Conservation (phyloP, 2,113 vertebrate species). For the Chamaetylas fuelleborni region DNA sequence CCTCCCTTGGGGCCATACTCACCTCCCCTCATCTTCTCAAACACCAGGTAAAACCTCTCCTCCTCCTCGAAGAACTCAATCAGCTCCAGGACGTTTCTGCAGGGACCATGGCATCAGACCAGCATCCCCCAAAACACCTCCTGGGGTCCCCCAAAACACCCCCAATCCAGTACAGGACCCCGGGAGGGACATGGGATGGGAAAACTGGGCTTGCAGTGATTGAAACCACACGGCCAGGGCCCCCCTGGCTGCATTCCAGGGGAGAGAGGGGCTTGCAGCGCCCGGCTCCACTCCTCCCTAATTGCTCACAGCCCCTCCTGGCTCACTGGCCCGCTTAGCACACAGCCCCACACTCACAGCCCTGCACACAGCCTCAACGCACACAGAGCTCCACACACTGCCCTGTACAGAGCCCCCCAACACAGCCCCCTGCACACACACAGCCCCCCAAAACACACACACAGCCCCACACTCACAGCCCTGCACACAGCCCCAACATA, state of each 20-base stretch:
- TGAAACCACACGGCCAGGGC: background rate
- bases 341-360: background rate
- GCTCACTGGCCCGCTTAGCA: background rate
- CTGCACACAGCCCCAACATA: too few relatives aligned
- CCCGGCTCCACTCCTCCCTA: background rate
- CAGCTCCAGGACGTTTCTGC: conserved; percentile 93
- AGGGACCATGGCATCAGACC: background rate
- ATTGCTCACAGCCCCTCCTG: conserved; percentile 30
- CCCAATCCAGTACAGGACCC: background rate
- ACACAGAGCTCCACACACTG: background rate
- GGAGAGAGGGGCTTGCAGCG: background rate
- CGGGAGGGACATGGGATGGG: rapidly evolving
- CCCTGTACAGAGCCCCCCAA: background rate
- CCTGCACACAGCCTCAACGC: background rate
- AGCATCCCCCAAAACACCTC: background rate
- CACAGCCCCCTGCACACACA: too few relatives aligned
- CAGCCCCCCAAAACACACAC: background rate
- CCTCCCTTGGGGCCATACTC: rapidly evolving
- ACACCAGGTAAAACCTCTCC: conserved; percentile 97
- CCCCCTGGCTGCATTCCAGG: background rate
- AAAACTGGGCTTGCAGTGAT: background rate
- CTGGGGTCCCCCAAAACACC: background rate
- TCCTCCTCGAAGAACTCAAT: conserved; percentile 99
- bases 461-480: background rate
- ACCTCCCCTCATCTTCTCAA: conserved; percentile 97